Conservation (phyloP, 2,113 vertebrate species). For the Phocoena sinus region DNA sequence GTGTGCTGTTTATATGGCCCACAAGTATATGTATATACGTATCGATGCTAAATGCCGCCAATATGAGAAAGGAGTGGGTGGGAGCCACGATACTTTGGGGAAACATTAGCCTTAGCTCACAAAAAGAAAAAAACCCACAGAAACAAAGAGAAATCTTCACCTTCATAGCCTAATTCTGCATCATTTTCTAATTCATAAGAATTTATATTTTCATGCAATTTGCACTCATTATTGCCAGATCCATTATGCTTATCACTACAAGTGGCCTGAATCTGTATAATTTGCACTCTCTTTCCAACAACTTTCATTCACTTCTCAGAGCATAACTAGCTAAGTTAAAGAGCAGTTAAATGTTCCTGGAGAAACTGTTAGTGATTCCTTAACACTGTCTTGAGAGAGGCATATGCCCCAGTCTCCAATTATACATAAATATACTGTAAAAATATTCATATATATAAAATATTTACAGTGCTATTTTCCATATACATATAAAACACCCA, state of each 20-base stretch:
- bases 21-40: accelerated
- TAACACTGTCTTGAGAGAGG: not conserved
- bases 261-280: not conserved
- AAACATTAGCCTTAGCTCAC: not conserved
- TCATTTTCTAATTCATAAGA: not conserved
- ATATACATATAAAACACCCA: not conserved
- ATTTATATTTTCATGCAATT: conserved; percentile 3
- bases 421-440: not conserved
- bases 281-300: not conserved
- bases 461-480: not conserved
- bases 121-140: not conserved
- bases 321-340: not conserved
- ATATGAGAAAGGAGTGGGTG: not conserved
- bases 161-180: not conserved
- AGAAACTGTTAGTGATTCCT: not conserved
- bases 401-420: not conserved
- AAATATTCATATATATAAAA: not conserved
- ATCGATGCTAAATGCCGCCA: not conserved
- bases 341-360: not conserved
- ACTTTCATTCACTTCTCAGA: not conserved
- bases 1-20: not conserved
- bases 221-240: not conserved
- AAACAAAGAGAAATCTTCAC: not conserved
- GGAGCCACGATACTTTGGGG: not conserved
- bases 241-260: not conserved